Conservation (phyloP, 2,888 invertebrate species). For the Idaea biselata region DNA sequence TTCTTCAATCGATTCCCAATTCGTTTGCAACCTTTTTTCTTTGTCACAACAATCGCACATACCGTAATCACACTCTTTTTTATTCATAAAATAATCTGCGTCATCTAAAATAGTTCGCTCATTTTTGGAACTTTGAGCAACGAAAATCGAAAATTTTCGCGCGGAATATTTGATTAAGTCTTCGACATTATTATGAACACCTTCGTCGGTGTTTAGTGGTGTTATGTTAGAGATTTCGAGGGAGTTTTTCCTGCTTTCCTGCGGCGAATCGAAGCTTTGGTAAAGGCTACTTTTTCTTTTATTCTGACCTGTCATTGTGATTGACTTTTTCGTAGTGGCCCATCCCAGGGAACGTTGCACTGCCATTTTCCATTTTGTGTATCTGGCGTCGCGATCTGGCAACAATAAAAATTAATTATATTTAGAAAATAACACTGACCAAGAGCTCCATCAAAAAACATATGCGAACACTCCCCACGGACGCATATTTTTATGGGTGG, state of each 20-base stretch:
- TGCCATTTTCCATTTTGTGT: slow-evolving; percentile 97
- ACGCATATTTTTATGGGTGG: no score
- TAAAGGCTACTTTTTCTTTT: slow-evolving; percentile 61
- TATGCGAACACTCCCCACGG: no score
- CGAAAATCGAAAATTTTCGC: slow-evolving; percentile 60
- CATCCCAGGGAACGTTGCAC: slow-evolving; percentile 95
- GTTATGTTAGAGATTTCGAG: slow-evolving; percentile 35
- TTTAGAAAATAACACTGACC: no score
- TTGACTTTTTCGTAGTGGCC: slow-evolving; percentile 88
- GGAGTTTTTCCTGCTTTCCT: slow-evolving; percentile 48
- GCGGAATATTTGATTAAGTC: slow-evolving; percentile 62
- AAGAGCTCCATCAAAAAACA: no score
- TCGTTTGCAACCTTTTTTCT: slow-evolving; percentile 50
- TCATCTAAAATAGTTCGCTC: slow-evolving; percentile 70
- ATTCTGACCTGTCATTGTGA: slow-evolving; percentile 87
- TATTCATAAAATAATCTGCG: slow-evolving; percentile 60
- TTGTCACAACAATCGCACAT: slow-evolving; percentile 63
- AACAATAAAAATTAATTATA: slow-evolving; percentile 27
- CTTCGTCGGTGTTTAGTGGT: slow-evolving; percentile 40
- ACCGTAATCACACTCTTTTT: slow-evolving; percentile 70
- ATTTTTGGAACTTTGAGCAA: slow-evolving; percentile 42
- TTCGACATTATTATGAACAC: slow-evolving; percentile 49
- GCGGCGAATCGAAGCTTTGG: slow-evolving; percentile 44
- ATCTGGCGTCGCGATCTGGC: slow-evolving; percentile 89
- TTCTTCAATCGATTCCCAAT: slow-evolving; percentile 70